Percentiles rank a stretch among this genome's conserved stretches.
These are phyloP conservation scores for Oceanites oceanicus DNA, from an alignment of 2,113 vertebrate genomes.

Conservation along the genomic window DNA sequence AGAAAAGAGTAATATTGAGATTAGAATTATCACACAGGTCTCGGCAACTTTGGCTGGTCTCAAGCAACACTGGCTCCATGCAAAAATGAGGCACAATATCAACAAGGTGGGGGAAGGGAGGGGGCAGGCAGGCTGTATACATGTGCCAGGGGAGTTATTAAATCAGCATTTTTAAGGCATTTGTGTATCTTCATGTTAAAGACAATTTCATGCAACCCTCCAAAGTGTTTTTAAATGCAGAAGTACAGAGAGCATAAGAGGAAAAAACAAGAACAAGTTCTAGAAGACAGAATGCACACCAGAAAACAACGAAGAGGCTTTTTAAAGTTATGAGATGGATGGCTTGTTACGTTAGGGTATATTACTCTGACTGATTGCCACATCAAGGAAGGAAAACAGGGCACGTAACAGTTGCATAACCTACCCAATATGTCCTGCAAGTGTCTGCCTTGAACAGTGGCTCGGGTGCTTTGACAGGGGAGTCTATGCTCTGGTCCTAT, in stretches of 20 bases:
- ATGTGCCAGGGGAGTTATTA: neutral
- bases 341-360: neutral
- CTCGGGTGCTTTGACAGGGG: neutral
- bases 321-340: neutral
- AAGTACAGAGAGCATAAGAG: neutral
- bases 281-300: neutral
- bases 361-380: neutral
- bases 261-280: neutral
- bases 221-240: neutral
- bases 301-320: neutral
- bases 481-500: neutral
- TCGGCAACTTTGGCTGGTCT: neutral
- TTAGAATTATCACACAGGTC: neutral
- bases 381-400: neutral
- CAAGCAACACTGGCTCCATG: neutral
- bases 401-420: accelerated
- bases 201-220: neutral
- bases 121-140: neutral
- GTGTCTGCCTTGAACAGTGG: neutral
- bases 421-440: neutral
- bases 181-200: neutral
- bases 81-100: neutral
- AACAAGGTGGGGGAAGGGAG: neutral
- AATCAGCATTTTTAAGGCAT: neutral
- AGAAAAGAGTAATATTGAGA: neutral